Evolutionary conservation across 1,140 invertebrate genomes (phyloP), one percentile per base, ranked within the genome.

Genomic region (Sinella curviseta): DNA sequence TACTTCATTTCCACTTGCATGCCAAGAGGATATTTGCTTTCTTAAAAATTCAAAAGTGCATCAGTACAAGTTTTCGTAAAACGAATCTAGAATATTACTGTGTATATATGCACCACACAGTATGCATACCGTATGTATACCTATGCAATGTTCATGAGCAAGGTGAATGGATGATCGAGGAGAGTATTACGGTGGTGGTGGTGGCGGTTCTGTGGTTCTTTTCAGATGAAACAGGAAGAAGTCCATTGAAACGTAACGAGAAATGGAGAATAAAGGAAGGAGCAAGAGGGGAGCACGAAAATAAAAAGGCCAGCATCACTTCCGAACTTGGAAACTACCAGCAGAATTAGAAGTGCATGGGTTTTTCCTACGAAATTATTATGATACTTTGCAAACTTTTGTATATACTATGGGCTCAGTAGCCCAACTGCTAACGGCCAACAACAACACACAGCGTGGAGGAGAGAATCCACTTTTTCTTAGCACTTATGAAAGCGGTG

Each of bases 21-120:
- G 65, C 65, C 65, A 33, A 33, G 31, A 33, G 65, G 65, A 70
- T 70, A 33, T 70, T 70, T 70, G 24, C 65, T 30, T 70, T 70
- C 31, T 70, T 14, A 70, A 70, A 70, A 70, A 70, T 70, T 70
- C 65, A 70, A 70, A 70, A 70, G 31, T 70, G 65, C 65, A 70
- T 70, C 65, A 8, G 26, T 33, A 48, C 39, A 48, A 48, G 39
- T 20, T 48, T 12, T 48, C 8, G 20, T 48, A 8, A 48, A 20
- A 20, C 8, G 20, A 48, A 48, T 48, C 8, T 12, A 12, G 39
- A 20, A 48, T 12, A 48, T 48, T 12, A 48, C 8, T 48, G 39
- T 48, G 39, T n/a, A n/a, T n/a, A n/a, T n/a, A n/a, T 48, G 4
- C 17, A 8, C 39, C 17, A 48, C 4, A 48, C 4, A 8, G 39